Evolutionary conservation across 2,797 vertebrate genomes (phyloP), one percentile per base, ranked within the genome.

Genomic region (Paramormyrops hopkinsi): DNA sequence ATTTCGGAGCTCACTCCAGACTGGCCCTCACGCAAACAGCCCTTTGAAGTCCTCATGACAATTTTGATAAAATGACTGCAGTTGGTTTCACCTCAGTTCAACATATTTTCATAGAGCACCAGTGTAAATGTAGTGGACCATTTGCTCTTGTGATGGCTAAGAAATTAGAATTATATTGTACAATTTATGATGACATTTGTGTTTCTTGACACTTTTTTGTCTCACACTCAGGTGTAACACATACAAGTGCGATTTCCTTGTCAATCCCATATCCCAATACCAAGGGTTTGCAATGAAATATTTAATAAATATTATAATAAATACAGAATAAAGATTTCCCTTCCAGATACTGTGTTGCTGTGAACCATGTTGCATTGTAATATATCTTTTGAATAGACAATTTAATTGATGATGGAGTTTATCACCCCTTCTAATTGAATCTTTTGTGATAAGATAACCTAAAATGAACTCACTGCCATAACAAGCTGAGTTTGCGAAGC

Each of bases 371-470:
- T 85, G 83, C 19, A 14, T 50, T 50, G 22, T 85, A 50, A 22
- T 85, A 51, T 29, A 85, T 51, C n/a, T 85, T 51, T 85, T 22
- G 46, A 29, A 50, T 37, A 50, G 46, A 85, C 37, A 51, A 85
- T 85, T 25, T 85, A 50, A 85, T 50, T 85, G 46, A 85, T 51
- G 82, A 84, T 84, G 46, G 50, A 11, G 46, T 53, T 53, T 85
- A 50, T 85, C 48, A 50, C 83, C 12, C 11, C 46, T 51, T 29
- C 83, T 85, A 79, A 79, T 79, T 79, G 73, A 79, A 79, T 79
- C 17, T 84, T 84, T 84, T 51, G 46, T 84, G 82, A 84, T 51
- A 84, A 53, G 37, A 79, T 79, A 85, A 29, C 83, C 83, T 50
- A 17, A 25, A 85, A 50, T 85, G 50, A 85, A 29, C 50, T 50